phyloP scores from a whole-genome alignment of 1,140 invertebrate genomes.

The Drosophila navojoa region DNA sequence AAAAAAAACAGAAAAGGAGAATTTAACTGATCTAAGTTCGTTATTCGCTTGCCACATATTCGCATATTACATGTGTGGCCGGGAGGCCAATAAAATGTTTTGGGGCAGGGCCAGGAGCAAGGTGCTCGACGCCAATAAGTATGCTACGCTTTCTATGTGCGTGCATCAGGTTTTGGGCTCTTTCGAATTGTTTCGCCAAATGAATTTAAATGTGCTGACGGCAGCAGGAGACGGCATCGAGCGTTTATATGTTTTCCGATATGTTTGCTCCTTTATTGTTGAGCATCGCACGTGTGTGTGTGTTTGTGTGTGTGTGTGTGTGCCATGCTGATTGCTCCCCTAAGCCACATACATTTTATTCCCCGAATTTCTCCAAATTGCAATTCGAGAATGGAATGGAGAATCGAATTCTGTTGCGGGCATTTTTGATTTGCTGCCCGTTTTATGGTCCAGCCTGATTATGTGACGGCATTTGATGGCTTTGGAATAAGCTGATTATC shows the following conservation, averaged over 20 bases:
- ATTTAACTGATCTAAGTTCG: conserved; percentile 66
- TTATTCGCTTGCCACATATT: conserved; percentile 48
- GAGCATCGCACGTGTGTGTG: conserved; percentile 19
- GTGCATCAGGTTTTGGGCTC: conserved; percentile 41
- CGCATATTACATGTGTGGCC: conserved; percentile 25
- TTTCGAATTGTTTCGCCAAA: conserved; percentile 73
- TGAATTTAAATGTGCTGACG: conserved; percentile 78
- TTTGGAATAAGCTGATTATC: conserved; percentile 71
- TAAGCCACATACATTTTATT: conserved; percentile 69
- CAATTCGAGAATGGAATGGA: conserved; percentile 37
- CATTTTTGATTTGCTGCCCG: conserved; percentile 41
- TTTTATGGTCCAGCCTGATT: conserved; percentile 61
- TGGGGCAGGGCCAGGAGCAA: conserved; percentile 58
- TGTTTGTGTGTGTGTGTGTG: conserved; percentile 8
- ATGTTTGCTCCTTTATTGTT: conserved; percentile 56
- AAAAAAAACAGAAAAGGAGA: too few species aligned
- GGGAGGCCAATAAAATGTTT: conserved; percentile 63
- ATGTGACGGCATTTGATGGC: conserved; percentile 66
- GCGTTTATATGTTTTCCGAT: conserved; percentile 61
- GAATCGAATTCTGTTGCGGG: background rate
- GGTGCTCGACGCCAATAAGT: conserved; percentile 68
- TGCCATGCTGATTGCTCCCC: conserved; percentile 71
- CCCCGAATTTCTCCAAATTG: conserved; percentile 64
- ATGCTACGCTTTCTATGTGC: conserved; percentile 63
- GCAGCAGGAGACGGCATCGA: conserved; percentile 19